Evolutionary conservation across 2,113 vertebrate species (phyloP).

Genomic region (Penelope pileata): DNA sequence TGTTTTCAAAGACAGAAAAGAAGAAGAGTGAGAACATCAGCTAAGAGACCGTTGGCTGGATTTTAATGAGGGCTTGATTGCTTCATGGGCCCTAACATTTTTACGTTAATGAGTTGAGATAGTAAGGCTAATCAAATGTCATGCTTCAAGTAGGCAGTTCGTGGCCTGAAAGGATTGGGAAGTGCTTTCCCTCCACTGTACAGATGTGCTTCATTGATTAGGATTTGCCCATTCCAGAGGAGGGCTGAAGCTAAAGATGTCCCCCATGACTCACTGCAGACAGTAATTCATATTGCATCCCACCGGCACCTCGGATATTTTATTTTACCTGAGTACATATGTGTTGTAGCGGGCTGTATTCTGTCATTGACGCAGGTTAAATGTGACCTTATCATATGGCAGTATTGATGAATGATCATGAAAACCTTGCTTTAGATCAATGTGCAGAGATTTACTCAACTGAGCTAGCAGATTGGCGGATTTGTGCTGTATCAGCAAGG

Average conservation of each 20-base stretch:
- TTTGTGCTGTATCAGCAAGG: not conserved
- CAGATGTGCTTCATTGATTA: constrained; percentile 48
- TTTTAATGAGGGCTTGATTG: constrained; percentile 30
- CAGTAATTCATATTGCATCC: not conserved
- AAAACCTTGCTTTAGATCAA: not conserved
- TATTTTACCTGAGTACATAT: not conserved
- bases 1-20: not conserved
- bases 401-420: not conserved
- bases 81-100: constrained; percentile 8
- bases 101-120: constrained; percentile 35
- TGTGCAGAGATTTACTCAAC: not conserved
- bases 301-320: not conserved
- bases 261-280: not conserved
- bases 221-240: constrained; percentile 10
- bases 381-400: rapidly evolving
- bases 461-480: not conserved
- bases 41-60: not conserved
- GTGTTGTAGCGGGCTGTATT: not conserved
- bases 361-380: not conserved
- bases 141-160: constrained; percentile 40
- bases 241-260: not conserved
- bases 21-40: not conserved
- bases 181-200: not conserved
- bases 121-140: constrained; percentile 63
- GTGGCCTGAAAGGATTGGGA: not conserved